Evolutionary conservation across 2,113 vertebrate species (phyloP).

Genomic region (Atlantisia rogersi): DNA sequence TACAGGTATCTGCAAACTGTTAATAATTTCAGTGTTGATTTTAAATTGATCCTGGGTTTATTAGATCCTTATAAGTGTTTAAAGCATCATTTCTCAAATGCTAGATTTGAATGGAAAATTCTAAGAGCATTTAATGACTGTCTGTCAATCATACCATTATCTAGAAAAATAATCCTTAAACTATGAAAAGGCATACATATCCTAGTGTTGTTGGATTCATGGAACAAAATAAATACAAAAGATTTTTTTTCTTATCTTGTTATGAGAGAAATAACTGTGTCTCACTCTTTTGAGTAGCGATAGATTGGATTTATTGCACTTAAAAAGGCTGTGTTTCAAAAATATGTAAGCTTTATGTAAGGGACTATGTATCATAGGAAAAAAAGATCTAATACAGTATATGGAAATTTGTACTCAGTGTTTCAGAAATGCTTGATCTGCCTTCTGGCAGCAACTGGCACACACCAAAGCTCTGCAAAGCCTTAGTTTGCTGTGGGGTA

Average conservation of each 20-base stretch:
- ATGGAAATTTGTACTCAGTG: not conserved
- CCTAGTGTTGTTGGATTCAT: not conserved
- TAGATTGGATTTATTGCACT: not conserved
- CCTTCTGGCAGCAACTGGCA: not conserved
- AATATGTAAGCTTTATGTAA: not conserved
- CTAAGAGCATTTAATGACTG: not conserved
- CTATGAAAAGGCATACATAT: not conserved
- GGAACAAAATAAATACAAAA: not conserved
- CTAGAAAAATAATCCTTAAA: not conserved
- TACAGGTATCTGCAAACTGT: constrained; percentile 82
- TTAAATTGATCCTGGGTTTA: not conserved
- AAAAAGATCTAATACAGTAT: not conserved
- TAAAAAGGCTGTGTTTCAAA: not conserved
- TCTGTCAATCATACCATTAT: not conserved
- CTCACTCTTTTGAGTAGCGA: not conserved
- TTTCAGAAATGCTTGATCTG: not conserved
- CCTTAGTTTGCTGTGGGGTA: not conserved
- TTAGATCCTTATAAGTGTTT: not conserved
- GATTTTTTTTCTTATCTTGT: not conserved
- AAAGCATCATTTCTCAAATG: not conserved
- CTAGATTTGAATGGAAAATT: not conserved
- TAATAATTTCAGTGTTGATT: not conserved
- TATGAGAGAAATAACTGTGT: not conserved
- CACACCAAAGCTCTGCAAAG: not conserved
- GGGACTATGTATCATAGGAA: not conserved